phyloP scores from a whole-genome alignment of 2,888 invertebrate species.

The Chaetoderma sp. region DNA sequence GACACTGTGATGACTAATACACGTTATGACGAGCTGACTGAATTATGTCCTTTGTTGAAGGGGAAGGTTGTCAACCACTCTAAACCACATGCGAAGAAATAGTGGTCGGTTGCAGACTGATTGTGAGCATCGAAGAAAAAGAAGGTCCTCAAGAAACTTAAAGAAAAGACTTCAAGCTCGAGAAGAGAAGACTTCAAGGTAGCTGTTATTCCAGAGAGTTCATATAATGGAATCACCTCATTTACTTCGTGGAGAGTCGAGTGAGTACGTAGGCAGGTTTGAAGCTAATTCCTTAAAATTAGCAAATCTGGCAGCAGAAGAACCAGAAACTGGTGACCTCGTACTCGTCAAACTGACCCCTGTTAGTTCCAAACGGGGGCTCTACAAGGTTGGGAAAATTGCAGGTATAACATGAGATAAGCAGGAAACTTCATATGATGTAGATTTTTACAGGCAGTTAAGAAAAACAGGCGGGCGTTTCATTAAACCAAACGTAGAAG shows the following conservation, averaged over 20 bases:
- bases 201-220: too few relatives aligned
- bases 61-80: too few relatives aligned
- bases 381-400: background rate
- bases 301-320: background rate
- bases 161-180: too few relatives aligned
- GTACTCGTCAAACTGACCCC: background rate
- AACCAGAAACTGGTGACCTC: background rate
- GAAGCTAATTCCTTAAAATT: background rate
- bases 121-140: background rate
- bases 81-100: background rate
- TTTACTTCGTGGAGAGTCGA: too few relatives aligned
- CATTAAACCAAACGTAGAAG: too few relatives aligned
- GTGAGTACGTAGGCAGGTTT: too few relatives aligned
- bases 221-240: too few relatives aligned
- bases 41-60: too few relatives aligned
- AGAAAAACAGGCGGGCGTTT: background rate
- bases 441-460: background rate
- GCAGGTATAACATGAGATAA: background rate
- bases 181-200: too few relatives aligned
- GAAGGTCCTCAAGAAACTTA: too few relatives aligned
- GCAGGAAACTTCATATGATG: background rate
- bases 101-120: background rate
- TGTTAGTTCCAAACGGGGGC: background rate
- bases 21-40: too few relatives aligned
- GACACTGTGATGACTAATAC: too few relatives aligned